Conservation (phyloP, 2,113 vertebrate species). For the Calidris pygmaea region DNA sequence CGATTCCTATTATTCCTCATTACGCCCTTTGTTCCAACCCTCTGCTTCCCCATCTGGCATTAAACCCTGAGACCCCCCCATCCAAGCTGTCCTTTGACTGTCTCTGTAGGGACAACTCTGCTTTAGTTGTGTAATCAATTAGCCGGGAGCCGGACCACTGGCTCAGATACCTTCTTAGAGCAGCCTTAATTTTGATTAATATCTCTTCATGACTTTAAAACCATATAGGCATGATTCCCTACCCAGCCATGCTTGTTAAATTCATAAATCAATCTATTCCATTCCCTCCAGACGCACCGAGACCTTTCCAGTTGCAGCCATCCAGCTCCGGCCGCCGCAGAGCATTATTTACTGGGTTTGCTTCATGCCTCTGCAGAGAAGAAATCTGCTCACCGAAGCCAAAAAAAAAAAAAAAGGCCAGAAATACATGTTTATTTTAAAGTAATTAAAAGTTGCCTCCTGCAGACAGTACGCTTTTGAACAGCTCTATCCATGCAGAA, state of each 20-base stretch:
- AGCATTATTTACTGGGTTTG: not conserved
- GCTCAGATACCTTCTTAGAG: constrained; percentile 40
- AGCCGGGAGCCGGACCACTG: constrained; percentile 34
- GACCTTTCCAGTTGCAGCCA: constrained; percentile 52
- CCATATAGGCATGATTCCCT: constrained; percentile 48
- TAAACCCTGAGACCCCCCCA: constrained; percentile 60
- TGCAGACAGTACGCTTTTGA: fast-evolving
- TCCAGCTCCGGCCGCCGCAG: not conserved
- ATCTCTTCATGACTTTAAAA: constrained; percentile 58
- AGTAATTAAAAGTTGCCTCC: not conserved
- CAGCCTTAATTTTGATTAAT: constrained; percentile 78
- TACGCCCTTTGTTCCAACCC: constrained; percentile 47
- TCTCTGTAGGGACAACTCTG: constrained; percentile 11
- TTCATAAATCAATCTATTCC: constrained; percentile 73
- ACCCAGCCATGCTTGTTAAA: constrained; percentile 61
- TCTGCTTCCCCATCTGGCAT: constrained; percentile 55
- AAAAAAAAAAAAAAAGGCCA: not conserved
- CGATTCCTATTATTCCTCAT: constrained; percentile 74
- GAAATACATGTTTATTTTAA: not conserved
- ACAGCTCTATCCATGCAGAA: not conserved
- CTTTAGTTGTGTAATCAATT: constrained; percentile 62
- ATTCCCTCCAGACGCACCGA: constrained; percentile 19
- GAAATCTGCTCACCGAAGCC: not conserved
- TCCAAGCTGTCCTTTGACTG: constrained; percentile 58
- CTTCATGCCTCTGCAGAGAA: not conserved